Conservation (phyloP, 1,140 invertebrate species). For the Caenorhabditis tropicalis region DNA sequence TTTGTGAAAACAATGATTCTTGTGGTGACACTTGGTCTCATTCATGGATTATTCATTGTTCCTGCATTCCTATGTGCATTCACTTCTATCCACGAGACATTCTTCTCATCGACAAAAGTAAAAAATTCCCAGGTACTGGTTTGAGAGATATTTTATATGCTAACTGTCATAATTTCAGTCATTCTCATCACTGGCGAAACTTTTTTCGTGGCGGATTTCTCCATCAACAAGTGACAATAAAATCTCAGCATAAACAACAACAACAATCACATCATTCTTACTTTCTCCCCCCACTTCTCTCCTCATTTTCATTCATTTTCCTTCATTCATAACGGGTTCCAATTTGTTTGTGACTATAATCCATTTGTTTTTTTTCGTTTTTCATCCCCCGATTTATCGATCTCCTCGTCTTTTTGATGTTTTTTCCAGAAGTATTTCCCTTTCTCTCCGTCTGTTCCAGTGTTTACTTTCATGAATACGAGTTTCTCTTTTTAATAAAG, state of each 20-base stretch:
- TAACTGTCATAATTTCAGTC: slow-evolving; percentile 10
- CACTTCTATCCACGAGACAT: slow-evolving; percentile 44
- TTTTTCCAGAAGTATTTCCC: background rate
- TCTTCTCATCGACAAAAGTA: background rate
- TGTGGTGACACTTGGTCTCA: slow-evolving; percentile 89
- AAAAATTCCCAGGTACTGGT: background rate
- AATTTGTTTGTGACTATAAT: background rate
- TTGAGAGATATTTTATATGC: background rate
- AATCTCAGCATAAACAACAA: slow-evolving; percentile 26
- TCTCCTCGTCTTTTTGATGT: background rate
- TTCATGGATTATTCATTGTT: slow-evolving; percentile 88
- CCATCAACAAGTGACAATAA: slow-evolving; percentile 43
- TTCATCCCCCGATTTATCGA: background rate
- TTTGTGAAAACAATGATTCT: slow-evolving; percentile 98
- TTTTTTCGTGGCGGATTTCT: slow-evolving; percentile 33
- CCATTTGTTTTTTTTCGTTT: slow-evolving; percentile 36
- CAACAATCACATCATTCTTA: background rate
- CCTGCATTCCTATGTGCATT: slow-evolving; percentile 82
- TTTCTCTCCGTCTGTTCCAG: background rate
- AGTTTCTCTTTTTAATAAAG: background rate
- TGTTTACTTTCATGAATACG: slow-evolving; percentile 1
- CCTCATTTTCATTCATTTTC: background rate
- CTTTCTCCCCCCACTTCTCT: no score
- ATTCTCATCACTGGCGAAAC: slow-evolving; percentile 35
- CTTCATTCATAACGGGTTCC: background rate